Evolutionary conservation across 2,888 invertebrate genomes (phyloP).

Genomic region (Trichogramma evanescens): DNA sequence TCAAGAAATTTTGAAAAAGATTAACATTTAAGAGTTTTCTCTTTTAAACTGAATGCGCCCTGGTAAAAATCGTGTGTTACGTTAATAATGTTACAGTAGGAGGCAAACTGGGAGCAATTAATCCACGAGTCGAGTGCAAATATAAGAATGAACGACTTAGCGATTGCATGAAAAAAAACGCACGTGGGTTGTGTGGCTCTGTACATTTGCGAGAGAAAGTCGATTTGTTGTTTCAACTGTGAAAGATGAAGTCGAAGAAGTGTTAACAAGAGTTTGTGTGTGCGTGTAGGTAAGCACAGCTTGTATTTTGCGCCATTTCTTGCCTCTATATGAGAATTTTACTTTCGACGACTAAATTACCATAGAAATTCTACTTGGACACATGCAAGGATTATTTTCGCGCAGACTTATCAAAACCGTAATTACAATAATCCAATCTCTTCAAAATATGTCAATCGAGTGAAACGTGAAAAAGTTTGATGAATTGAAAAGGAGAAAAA

Average conservation of each 20-base stretch:
- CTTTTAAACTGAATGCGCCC: not conserved
- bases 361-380: not conserved
- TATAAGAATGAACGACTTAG: not conserved
- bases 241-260: not conserved
- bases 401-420: too few relatives aligned
- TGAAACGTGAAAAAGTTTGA: too few relatives aligned
- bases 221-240: not conserved
- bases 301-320: conserved; percentile 2
- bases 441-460: too few relatives aligned
- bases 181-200: not conserved
- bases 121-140: not conserved
- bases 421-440: too few relatives aligned
- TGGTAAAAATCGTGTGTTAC: too few relatives aligned
- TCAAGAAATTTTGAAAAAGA: not conserved
- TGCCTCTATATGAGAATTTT: not conserved
- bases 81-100: too few relatives aligned
- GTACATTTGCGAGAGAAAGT: conserved; percentile 7
- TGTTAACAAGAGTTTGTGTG: not conserved
- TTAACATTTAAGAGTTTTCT: not conserved
- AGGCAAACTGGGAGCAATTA: conserved; percentile 6
- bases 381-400: not conserved
- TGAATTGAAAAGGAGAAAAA: not conserved
- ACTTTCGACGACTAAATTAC: conserved; percentile 1
- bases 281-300: conserved; percentile 6
- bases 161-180: not conserved